Conservation (phyloP, 35 echinoderm and acorn worm genomes). For the Anneissia japonica region DNA sequence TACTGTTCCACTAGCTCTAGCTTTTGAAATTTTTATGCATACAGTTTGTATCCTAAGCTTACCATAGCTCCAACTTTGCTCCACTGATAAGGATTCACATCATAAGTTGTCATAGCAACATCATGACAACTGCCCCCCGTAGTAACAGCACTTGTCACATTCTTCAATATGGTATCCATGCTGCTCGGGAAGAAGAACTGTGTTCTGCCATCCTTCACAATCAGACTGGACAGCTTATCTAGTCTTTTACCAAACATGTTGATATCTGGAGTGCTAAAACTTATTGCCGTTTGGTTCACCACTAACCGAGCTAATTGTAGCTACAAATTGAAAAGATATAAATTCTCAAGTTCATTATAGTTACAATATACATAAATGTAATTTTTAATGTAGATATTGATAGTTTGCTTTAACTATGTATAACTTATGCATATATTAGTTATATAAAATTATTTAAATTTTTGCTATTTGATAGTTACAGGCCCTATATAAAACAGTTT, state of each 20-base stretch:
- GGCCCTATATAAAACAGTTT: too few relatives aligned
- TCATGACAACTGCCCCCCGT: conserved; percentile 40
- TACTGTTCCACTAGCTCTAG: too few relatives aligned
- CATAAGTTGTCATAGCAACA: conserved; percentile 46
- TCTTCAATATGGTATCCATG: conserved; percentile 34
- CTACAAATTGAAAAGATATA: background rate
- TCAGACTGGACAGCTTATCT: conserved; percentile 10
- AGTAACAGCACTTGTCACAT: background rate
- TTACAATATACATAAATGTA: too few relatives aligned
- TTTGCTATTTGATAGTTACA: too few relatives aligned
- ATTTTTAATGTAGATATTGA: too few relatives aligned
- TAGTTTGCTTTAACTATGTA: too few relatives aligned
- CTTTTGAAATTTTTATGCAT: background rate
- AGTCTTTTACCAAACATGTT: background rate
- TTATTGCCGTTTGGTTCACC: background rate
- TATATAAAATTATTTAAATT: too few relatives aligned
- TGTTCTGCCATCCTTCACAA: conserved; percentile 5
- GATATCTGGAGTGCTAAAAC: background rate
- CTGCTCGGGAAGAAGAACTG: conserved; percentile 44
- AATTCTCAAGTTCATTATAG: too few relatives aligned
- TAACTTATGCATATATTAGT: too few relatives aligned
- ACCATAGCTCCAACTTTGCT: conserved; percentile 48
- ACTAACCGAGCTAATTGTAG: background rate
- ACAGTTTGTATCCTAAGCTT: background rate
- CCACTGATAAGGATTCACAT: conserved; percentile 70